Percentiles rank a stretch among this genome's conserved stretches.
These are phyloP conservation scores for Pristis pectinata DNA, from an alignment of 2,797 vertebrate species.

Conservation along the genomic window DNA sequence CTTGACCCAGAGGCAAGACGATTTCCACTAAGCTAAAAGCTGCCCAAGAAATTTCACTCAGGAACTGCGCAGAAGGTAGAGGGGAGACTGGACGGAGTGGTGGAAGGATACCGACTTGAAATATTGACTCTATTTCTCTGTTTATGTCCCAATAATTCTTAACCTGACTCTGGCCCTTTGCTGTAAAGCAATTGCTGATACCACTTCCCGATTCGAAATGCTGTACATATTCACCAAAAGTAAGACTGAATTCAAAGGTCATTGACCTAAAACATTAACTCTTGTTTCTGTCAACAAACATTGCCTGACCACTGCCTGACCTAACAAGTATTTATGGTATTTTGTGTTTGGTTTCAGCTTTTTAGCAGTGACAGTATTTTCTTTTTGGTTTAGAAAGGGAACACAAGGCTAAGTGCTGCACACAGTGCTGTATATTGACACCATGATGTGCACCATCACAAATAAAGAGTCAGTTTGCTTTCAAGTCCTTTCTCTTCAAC, in stretches of 20 bases:
- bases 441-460: not conserved
- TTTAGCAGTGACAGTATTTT: not conserved
- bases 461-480: not conserved
- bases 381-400: not conserved
- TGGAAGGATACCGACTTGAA: not conserved
- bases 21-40: not conserved
- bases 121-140: no score
- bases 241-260: no score
- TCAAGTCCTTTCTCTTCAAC: not conserved
- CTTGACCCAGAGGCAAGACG: not conserved
- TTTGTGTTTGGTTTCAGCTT: not conserved
- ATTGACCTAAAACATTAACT: no score
- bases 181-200: not conserved
- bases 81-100: not conserved
- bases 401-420: not conserved
- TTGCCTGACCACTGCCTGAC: not conserved
- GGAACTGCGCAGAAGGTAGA: not conserved
- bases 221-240: no score
- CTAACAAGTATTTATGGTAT: not conserved
- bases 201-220: no score
- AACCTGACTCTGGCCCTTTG: not conserved
- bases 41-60: not conserved
- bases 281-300: not conserved
- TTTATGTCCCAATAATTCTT: not conserved
- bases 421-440: not conserved